phyloP scores from a whole-genome alignment of 2,113 vertebrate species.

The Craseonycteris thonglongyai region DNA sequence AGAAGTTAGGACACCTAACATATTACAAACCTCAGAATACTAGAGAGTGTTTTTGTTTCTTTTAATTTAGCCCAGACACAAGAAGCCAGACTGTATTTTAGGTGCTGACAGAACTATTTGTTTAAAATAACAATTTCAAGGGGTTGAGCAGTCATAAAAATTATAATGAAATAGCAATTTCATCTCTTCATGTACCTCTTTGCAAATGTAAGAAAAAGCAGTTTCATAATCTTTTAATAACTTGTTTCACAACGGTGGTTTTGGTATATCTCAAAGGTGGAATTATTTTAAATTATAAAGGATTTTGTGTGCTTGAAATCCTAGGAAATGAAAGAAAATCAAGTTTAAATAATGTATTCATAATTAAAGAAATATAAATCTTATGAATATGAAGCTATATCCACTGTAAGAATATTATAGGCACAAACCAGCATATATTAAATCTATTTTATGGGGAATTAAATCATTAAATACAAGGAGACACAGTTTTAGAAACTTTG shows the following conservation, averaged over 20 bases:
- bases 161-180: constrained; percentile 24
- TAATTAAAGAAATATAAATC: neutral
- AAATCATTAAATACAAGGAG: neutral
- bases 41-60: constrained; percentile 29
- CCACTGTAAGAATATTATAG: neutral
- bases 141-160: constrained; percentile 13
- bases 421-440: neutral
- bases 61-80: neutral
- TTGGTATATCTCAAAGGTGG: constrained; percentile 50
- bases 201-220: constrained; percentile 57
- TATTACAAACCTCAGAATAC: neutral
- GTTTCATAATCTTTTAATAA: constrained; percentile 71
- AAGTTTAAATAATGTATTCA: constrained; percentile 35
- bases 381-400: neutral
- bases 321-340: constrained; percentile 72
- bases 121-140: constrained; percentile 40
- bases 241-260: constrained; percentile 70
- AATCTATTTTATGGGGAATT: neutral
- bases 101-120: constrained; percentile 12
- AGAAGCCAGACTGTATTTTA: constrained; percentile 30
- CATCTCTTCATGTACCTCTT: constrained; percentile 25
- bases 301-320: constrained; percentile 99
- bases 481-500: neutral
- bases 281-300: constrained; percentile 92
- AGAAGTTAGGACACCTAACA: constrained; percentile 27